These are phyloP conservation scores for Lepilemur septentrionalis DNA, from an alignment of 2,797 vertebrate species.

Conservation along the genomic window DNA sequence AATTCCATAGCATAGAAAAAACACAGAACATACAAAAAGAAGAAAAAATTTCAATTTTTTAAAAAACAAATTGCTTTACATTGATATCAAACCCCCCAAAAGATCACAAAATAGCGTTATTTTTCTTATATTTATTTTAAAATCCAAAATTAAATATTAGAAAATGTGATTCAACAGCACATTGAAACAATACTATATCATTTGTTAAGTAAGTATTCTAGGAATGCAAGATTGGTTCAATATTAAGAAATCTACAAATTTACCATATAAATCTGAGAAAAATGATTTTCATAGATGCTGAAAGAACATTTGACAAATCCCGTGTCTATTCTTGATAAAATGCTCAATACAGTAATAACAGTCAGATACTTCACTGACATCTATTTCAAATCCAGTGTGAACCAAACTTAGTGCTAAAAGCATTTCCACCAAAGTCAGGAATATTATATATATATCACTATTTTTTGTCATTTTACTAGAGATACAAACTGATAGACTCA, in stretches of 20 bases:
- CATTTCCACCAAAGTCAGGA: neutral
- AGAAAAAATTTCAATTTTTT: neutral
- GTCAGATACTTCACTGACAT: neutral
- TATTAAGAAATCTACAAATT: neutral
- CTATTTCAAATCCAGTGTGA: neutral
- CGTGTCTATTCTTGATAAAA: neutral
- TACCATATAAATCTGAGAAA: neutral
- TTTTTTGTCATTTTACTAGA: neutral
- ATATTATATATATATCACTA: neutral
- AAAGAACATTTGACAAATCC: neutral
- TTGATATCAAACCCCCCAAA: neutral
- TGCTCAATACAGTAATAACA: neutral
- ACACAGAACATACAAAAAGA: neutral
- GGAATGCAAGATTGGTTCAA: neutral
- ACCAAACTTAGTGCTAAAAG: neutral
- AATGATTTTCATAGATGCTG: neutral
- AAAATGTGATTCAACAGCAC: neutral
- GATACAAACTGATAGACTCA: neutral
- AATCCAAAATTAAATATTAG: neutral
- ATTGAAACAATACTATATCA: neutral
- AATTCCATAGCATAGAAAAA: neutral
- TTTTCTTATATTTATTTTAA: conserved; percentile 1
- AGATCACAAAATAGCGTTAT: neutral
- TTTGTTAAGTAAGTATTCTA: neutral
- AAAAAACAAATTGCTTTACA: neutral